Base-by-base conservation (phyloP, 2,888 invertebrate species). In the Cyclophora punctaria region DNA sequence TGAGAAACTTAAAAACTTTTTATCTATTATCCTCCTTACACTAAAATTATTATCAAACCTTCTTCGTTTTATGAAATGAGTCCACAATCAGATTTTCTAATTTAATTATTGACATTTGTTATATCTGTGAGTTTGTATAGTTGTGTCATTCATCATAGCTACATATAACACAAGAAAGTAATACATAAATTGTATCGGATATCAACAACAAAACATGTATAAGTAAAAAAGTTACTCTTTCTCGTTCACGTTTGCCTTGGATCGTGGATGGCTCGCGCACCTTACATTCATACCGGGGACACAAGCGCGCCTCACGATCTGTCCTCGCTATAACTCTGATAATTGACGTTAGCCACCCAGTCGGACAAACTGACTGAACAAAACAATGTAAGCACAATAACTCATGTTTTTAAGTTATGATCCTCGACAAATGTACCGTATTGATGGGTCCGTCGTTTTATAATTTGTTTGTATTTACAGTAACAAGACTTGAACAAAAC, bases 321-420 rank as follows among this genome's bases (percentile, higher is more conserved):
- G 82, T 80, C 83, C 73, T 71, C 65, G 76, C 80, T 74, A 80
- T 84, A 83, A 83, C 83, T 83, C 80, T 70, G 67, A 71, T 82
- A 80, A 84, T 83, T 83, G 86, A 86, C 83, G 73, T 80, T 63
- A 78, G 77, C 86, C 86, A 85, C 86, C 86, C 86, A 84, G 70
- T 54, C 67, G 49, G 73, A 52, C 59, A 47, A 70, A 60, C 52
- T 53, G 48, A 45, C 40, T 5, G 4, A 7, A 33, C 48, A 3
- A 51, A 57, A 66, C 34, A 35, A 48, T 3, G 47, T 70, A 75
- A 69, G 53, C 62, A 37, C 3, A 3, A 35, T 37, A 56, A 58
- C 60, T 52, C 5, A 33, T 2, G 48, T 45, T 58, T 60, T 51
- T 41, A 20, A 20, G 20, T 20, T 20, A 34, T 40, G n/a, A 50